These are phyloP conservation scores for Rutilus rutilus DNA, from an alignment of 2,113 vertebrate species.

Conservation along the genomic window DNA sequence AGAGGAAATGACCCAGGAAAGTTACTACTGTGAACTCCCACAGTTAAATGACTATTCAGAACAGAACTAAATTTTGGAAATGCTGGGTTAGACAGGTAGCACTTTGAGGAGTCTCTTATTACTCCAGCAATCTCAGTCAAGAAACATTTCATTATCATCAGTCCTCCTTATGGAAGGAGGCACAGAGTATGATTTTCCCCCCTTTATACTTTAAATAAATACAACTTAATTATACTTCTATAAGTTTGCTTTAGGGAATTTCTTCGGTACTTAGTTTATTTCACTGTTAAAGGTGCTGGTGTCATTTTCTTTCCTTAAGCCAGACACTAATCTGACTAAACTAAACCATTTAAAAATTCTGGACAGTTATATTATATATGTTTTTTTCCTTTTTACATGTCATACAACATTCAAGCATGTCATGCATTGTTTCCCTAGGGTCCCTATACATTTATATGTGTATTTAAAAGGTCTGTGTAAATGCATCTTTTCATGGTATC, in stretches of 20 bases:
- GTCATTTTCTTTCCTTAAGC: not conserved
- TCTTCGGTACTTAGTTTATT: not conserved
- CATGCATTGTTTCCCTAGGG: not conserved
- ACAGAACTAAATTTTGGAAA: constrained; percentile 19
- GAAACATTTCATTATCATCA: not conserved
- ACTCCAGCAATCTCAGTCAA: not conserved
- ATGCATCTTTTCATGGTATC: not conserved
- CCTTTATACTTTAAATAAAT: not conserved
- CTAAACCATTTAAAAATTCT: not conserved
- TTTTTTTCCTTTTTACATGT: not conserved
- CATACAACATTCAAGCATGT: not conserved
- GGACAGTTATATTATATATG: not conserved
- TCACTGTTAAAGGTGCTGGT: not conserved
- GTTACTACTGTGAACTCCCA: constrained; percentile 17
- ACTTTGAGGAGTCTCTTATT: not conserved
- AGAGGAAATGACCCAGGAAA: constrained; percentile 35
- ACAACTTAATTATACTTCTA: not conserved
- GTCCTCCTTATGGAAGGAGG: not conserved
- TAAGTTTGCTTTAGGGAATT: not conserved
- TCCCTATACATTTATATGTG: not conserved
- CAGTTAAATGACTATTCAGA: constrained; percentile 31
- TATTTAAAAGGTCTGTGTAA: constrained; percentile 9
- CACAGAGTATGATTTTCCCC: not conserved
- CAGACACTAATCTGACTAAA: not conserved
- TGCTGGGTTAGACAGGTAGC: not conserved